Evolutionary conservation across 2,888 invertebrate genomes (phyloP), one percentile per base, ranked within the genome.

Genomic region (Apotomis turbidana): DNA sequence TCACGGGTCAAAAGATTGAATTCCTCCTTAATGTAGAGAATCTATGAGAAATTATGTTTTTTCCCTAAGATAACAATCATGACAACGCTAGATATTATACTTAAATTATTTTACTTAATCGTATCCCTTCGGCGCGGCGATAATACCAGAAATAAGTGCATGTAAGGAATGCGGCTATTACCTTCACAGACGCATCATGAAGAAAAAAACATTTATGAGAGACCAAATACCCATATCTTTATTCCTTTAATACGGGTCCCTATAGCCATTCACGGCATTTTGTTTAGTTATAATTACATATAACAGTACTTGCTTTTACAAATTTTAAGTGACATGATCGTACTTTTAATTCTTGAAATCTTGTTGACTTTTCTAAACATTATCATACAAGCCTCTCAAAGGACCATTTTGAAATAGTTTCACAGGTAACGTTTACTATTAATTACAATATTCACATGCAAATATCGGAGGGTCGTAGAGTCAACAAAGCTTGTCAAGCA

Each of bases 391-490:
- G 8, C 13, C 38, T 38, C 62, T 27, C 46, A 36, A 46, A 55
- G 44, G 41, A 49, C 4, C 9, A 13, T 71, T 66, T 61, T 55
- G 57, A 62, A 72, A 68, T 72, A 62, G 61, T 68, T 68, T 68
- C 68, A 72, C 68, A 72, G 46, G 68, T 72, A 72, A 68, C 62
- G 63, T 72, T 68, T 63, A 76, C 74, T 75, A 80, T 82, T 83
- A 85, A 89, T 89, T 87, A 89, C 83, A 87, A 87, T 87, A 88
- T 87, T 87, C 87, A 87, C 86, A 85, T 82, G 85, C 85, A 88
- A 89, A 87, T 86, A 90, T 80, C 76, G 79, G 83, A 83, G 82
- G 87, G 88, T 82, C 72, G 86, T 80, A 84, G 85, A 85, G 89
- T 87, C 85, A 92, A 90, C 83, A 90, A 81, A 85, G 84, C 83